These are phyloP conservation scores for Myotis brandtii DNA, from an alignment of 2,113 vertebrate species.

Conservation along the genomic window DNA sequence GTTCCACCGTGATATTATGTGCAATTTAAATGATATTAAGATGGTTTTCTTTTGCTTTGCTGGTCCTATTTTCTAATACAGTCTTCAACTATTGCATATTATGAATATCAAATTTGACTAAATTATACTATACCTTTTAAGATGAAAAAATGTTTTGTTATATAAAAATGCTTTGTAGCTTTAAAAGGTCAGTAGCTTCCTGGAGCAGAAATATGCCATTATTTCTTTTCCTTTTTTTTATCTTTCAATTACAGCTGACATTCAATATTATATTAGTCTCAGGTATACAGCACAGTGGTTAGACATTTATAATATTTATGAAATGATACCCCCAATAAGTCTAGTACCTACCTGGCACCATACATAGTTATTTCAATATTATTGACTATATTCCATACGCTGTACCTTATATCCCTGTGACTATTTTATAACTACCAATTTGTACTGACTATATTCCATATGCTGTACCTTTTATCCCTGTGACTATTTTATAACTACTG, in stretches of 20 bases:
- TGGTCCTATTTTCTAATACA: background rate
- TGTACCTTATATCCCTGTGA: background rate
- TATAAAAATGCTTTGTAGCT: constrained; percentile 55
- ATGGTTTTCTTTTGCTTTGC: constrained; percentile 6
- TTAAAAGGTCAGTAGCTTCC: constrained; percentile 37
- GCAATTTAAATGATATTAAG: background rate
- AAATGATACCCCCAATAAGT: background rate
- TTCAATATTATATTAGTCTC: background rate
- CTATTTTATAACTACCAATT: background rate
- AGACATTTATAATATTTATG: background rate
- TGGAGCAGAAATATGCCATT: background rate
- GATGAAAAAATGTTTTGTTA: background rate
- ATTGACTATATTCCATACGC: background rate
- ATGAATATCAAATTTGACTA: constrained; percentile 48
- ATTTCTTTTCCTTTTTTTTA: background rate
- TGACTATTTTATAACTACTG: background rate
- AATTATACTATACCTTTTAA: constrained; percentile 47
- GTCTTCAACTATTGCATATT: background rate
- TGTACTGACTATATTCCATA: background rate
- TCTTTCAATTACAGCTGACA: background rate
- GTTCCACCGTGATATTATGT: background rate
- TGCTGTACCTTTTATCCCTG: background rate
- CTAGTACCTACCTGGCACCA: too few species aligned
- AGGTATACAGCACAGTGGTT: background rate
- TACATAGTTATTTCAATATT: background rate